phyloP scores from a whole-genome alignment of 64 coral and sea anemone genomes.

The Montipora capricornis region DNA sequence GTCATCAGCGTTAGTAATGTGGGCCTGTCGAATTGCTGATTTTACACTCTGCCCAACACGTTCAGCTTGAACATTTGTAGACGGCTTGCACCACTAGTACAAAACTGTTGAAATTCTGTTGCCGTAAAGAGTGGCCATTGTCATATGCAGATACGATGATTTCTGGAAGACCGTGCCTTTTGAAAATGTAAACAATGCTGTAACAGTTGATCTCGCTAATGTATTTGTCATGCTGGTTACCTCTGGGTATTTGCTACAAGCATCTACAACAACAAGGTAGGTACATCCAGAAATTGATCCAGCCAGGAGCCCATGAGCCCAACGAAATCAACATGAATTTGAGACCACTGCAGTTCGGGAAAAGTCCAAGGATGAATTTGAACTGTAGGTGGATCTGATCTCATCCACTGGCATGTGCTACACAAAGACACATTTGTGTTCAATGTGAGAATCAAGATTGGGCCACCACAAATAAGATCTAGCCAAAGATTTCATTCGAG shows the following conservation, averaged over 20 bases:
- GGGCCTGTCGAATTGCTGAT: neutral
- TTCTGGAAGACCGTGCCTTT: neutral
- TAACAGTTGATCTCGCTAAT: slow-evolving; percentile 7
- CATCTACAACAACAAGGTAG: too few relatives aligned
- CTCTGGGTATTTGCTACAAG: too few relatives aligned
- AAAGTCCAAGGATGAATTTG: too few relatives aligned
- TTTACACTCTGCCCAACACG: slow-evolving; percentile 61
- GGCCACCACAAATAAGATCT: slow-evolving; percentile 67
- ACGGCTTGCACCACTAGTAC: slow-evolving; percentile 15
- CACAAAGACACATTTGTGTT: slow-evolving; percentile 6
- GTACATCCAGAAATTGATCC: too few relatives aligned
- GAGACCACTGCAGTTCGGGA: too few relatives aligned
- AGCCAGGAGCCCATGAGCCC: too few relatives aligned
- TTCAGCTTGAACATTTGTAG: slow-evolving; percentile 67
- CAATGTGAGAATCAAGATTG: slow-evolving; percentile 60
- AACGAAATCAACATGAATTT: too few relatives aligned
- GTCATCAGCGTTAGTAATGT: slow-evolving; percentile 39
- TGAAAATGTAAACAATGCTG: slow-evolving; percentile 45
- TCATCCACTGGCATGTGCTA: neutral
- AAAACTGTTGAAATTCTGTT: slow-evolving; percentile 63
- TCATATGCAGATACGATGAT: neutral
- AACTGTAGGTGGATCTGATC: slow-evolving; percentile 2
- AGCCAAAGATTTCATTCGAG: slow-evolving; percentile 63
- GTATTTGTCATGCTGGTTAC: too few relatives aligned
- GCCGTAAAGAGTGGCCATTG: neutral